phyloP scores from a whole-genome alignment of 2,113 vertebrate species.

The Gorsachius goisagi region DNA sequence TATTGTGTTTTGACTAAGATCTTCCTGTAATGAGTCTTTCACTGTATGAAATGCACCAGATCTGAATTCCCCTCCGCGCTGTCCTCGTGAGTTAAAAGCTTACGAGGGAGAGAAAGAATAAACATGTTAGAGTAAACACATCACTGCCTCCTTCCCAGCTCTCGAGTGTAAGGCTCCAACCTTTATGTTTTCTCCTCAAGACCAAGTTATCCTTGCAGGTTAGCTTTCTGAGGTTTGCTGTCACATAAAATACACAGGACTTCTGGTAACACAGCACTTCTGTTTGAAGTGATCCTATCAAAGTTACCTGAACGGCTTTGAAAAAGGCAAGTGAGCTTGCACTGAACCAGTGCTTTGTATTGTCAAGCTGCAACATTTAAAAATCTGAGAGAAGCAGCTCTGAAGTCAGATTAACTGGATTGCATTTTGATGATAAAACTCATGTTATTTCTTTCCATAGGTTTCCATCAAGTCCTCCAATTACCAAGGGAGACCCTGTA shows the following conservation, averaged over 20 bases:
- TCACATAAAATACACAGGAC: neutral
- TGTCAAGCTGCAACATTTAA: neutral
- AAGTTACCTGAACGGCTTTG: neutral
- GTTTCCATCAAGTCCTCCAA: neutral
- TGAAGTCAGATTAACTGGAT: neutral
- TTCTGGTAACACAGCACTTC: neutral
- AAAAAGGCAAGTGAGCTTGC: neutral
- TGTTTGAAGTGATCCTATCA: neutral
- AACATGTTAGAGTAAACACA: neutral
- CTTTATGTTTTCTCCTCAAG: neutral
- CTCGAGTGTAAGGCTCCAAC: neutral
- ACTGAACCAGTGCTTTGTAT: neutral
- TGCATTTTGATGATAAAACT: neutral
- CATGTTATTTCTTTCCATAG: neutral
- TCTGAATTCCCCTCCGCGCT: neutral
- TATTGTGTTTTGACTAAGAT: neutral
- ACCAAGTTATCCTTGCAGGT: too few relatives aligned
- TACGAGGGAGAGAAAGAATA: neutral
- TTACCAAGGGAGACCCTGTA: rapidly evolving
- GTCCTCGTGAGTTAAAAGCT: neutral
- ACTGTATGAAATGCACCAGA: neutral
- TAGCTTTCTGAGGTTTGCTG: neutral
- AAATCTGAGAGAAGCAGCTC: neutral
- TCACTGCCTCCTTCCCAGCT: neutral
- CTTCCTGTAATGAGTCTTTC: neutral